phyloP scores from a whole-genome alignment of 2,797 vertebrate genomes.

The Salmo trutta region DNA sequence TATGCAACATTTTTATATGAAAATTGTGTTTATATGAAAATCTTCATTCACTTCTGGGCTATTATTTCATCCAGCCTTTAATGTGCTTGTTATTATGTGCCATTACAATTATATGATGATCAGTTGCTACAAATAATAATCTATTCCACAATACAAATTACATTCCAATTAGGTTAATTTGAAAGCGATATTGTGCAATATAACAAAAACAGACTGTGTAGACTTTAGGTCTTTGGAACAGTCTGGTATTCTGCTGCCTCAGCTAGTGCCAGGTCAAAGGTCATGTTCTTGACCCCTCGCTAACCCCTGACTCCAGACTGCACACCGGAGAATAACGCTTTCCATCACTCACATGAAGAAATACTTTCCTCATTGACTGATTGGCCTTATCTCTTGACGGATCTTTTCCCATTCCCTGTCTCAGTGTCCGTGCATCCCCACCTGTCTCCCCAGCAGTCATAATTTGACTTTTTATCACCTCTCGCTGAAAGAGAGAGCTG shows the following conservation, averaged over 20 bases:
- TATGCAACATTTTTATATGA: not conserved
- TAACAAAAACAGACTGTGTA: not conserved
- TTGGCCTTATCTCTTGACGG: conserved; percentile 70
- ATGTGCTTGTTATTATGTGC: conserved; percentile 1
- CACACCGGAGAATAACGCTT: conserved; percentile 64
- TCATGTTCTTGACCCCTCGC: conserved; percentile 74
- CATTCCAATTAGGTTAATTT: not conserved
- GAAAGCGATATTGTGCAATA: not conserved
- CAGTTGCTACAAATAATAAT: not conserved
- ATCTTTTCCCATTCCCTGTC: conserved; percentile 65
- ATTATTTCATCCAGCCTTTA: not conserved
- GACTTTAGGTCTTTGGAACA: conserved; percentile 35
- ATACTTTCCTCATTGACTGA: conserved; percentile 56
- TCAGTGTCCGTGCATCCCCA: conserved; percentile 52
- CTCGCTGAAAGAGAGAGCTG: conserved; percentile 59
- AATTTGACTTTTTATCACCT: conserved; percentile 79
- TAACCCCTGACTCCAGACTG: conserved; percentile 62
- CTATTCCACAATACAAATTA: not conserved
- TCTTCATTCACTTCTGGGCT: not conserved
- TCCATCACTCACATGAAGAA: conserved; percentile 48
- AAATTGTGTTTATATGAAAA: not conserved
- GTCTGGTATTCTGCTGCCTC: conserved; percentile 38
- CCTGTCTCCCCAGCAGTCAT: conserved; percentile 65
- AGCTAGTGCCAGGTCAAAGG: conserved; percentile 55
- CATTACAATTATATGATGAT: not conserved